Base-by-base conservation (phyloP, 2,797 vertebrate species). In the Sciurus carolinensis region DNA sequence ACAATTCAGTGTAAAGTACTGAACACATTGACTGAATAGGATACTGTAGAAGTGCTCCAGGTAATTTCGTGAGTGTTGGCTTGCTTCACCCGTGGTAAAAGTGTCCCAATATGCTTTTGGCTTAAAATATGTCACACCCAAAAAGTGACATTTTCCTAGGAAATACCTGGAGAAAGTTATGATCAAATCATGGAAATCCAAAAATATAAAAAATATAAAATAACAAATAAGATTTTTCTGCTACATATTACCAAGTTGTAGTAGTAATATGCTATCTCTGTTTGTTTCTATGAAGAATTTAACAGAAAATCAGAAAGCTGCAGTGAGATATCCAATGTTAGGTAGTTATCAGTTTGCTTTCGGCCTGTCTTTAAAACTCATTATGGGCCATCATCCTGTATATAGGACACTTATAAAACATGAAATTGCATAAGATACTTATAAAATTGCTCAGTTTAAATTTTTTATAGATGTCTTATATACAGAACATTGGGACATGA, bases 141-240 rank as follows among this genome's bases (percentile, higher is more conserved):
- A 92, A 81, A 17, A 67, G 44, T 24, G 9, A 33, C 66, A 92
- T 44, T 88, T 92, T 91, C 75, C 47, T 50, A 88, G 13, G 13
- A 59, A 85, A 77, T 54, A 90, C 17, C 73, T 87, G 11, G 18
- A 95, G 39, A 95, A 83, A 76, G 18, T 79, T 82, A 66, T 18
- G 76, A 81, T 39, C 47, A 71, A 72, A 87, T 50, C 30, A 90
- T 76, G 20, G 93, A 86, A 93, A 93, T 90, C 7, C 57, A 44
- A 52, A 90, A 82, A 93, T 86, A 42, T 11, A 96, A 73, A 95
- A 95, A 85, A 92, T 73, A 3, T 44, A 92, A 91, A 90, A 75
- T 20, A 88, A 75, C 28, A 85, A 91, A 66, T 75, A 7, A 67
- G 15, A 28, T 44, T 57, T 57, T 87, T 67, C 57, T 36, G 42